Conservation (phyloP, 2,888 invertebrate genomes). For the Acanthacorydalis orientalis region DNA sequence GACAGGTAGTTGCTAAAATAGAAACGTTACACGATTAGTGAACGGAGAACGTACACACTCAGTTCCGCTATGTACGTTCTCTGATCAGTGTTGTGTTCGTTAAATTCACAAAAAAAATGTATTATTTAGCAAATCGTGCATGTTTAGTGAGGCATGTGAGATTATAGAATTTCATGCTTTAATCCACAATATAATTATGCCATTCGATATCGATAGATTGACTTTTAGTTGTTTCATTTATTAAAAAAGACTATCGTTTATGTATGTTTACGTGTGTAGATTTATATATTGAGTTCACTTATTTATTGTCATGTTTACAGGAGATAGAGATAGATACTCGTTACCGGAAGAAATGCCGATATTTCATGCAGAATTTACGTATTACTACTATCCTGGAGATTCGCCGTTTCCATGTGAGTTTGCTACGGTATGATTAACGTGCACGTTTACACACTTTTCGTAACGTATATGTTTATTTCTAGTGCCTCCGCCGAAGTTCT, state of each 20-base stretch:
- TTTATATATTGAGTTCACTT: neutral
- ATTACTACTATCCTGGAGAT: slow-evolving; percentile 91
- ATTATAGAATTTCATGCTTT: slow-evolving; percentile 5
- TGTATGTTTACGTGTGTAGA: neutral
- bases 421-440: slow-evolving; percentile 2
- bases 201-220: too few relatives aligned
- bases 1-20: slow-evolving; percentile 16
- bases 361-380: slow-evolving; percentile 89
- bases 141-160: neutral
- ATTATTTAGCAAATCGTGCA: too few relatives aligned
- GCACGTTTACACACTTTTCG: neutral
- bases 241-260: neutral
- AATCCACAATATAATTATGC: neutral
- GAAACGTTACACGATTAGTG: too few relatives aligned
- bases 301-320: slow-evolving; percentile 25
- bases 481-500: slow-evolving; percentile 91
- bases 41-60: too few relatives aligned
- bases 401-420: slow-evolving; percentile 69
- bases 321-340: slow-evolving; percentile 60
- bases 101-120: slow-evolving; percentile 14
- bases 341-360: slow-evolving; percentile 82
- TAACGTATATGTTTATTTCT: slow-evolving; percentile 18
- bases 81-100: too few relatives aligned
- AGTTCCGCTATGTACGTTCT: slow-evolving; percentile 16
- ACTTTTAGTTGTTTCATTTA: neutral